These are phyloP conservation scores for Tricholaema leucomelas DNA, from an alignment of 2,113 vertebrate species.

Conservation along the genomic window DNA sequence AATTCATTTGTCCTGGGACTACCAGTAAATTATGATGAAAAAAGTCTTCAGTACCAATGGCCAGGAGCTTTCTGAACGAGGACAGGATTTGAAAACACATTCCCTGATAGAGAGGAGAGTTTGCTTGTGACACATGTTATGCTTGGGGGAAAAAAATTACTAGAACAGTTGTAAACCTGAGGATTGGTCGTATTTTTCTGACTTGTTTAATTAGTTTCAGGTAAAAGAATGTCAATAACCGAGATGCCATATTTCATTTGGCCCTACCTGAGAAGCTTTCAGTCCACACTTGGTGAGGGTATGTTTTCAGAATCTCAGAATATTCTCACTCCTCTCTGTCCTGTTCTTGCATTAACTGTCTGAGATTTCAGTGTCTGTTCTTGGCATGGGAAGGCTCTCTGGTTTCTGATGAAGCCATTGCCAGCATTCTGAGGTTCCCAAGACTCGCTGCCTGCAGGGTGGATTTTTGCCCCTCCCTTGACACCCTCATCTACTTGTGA, in stretches of 20 bases:
- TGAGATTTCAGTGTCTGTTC: slow-evolving; percentile 65
- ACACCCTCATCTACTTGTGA: slow-evolving; percentile 62
- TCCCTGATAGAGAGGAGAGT: not conserved
- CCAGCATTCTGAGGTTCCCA: slow-evolving; percentile 61
- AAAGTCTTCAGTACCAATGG: not conserved
- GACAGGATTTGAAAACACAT: not conserved
- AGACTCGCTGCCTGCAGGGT: slow-evolving; percentile 42
- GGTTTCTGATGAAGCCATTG: slow-evolving; percentile 59
- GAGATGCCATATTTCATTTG: slow-evolving; percentile 64
- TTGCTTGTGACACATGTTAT: not conserved
- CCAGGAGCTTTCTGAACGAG: slow-evolving; percentile 12
- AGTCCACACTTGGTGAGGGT: slow-evolving; percentile 45
- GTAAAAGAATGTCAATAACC: slow-evolving; percentile 56
- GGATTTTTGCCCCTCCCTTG: slow-evolving; percentile 62
- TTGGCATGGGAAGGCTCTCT: slow-evolving; percentile 41
- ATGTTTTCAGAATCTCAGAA: slow-evolving; percentile 59
- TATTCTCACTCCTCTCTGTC: slow-evolving; percentile 48
- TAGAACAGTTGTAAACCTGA: slow-evolving; percentile 9
- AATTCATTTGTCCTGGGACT: slow-evolving; percentile 37
- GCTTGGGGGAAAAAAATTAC: not conserved
- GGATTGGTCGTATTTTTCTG: slow-evolving; percentile 4
- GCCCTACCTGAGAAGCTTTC: slow-evolving; percentile 49
- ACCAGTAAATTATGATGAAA: slow-evolving; percentile 18
- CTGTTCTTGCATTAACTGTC: slow-evolving; percentile 59
- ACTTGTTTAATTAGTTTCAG: slow-evolving; percentile 49